Percentiles rank a stretch among this genome's conserved stretches.
phyloP scores from a whole-genome alignment of 2,113 vertebrate species.

The Austrofundulus limnaeus region DNA sequence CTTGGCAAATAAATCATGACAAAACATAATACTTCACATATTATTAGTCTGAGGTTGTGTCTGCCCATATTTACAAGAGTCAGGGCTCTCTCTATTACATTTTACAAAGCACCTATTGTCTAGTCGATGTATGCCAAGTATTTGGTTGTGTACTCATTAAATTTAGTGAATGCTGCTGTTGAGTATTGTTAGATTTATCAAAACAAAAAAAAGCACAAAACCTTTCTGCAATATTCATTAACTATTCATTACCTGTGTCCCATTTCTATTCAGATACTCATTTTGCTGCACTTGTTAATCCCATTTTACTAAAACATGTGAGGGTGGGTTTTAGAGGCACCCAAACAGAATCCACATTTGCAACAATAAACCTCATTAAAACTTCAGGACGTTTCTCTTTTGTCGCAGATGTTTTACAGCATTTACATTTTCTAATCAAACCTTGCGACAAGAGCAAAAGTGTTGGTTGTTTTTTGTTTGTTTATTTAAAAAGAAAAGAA shows the following conservation, averaged over 20 bases:
- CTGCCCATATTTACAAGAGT: too few species aligned
- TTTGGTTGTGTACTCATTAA: not conserved
- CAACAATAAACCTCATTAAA: constrained; percentile 50
- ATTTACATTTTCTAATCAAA: constrained; percentile 14
- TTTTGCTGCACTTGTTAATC: constrained; percentile 8
- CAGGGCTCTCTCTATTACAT: not conserved
- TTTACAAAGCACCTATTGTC: not conserved
- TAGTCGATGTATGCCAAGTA: not conserved
- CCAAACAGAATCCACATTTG: constrained; percentile 44
- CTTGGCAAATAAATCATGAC: too few species aligned
- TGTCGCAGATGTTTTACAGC: constrained; percentile 27
- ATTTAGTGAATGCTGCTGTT: constrained; percentile 1
- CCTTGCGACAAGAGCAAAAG: constrained; percentile 1
- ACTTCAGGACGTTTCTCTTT: constrained; percentile 31
- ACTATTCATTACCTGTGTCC: not conserved
- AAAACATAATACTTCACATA: too few species aligned
- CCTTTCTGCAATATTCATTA: constrained; percentile 12
- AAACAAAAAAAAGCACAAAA: not conserved
- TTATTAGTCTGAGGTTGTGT: not conserved
- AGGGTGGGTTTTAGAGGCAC: constrained; percentile 8
- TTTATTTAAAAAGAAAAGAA: constrained; percentile 10
- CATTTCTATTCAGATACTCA: constrained; percentile 1
- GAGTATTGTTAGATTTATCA: constrained; percentile 1
- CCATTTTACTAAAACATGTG: constrained; percentile 20
- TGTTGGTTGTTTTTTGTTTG: constrained; percentile 18